Base-by-base conservation (phyloP, 2,888 invertebrate species). In the Sminthurides aquaticus region DNA sequence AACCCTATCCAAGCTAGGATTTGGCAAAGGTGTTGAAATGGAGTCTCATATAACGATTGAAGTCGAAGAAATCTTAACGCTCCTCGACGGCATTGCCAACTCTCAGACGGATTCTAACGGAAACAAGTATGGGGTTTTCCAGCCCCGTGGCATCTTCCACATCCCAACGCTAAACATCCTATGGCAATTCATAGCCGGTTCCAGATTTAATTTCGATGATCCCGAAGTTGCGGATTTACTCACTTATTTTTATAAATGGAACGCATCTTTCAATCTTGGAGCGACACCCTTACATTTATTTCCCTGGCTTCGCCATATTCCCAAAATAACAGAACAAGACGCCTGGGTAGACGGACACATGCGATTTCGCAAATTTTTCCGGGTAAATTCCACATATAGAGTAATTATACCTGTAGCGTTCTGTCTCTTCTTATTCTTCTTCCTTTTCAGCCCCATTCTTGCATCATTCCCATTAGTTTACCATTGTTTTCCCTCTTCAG, bases 131-230 rank as follows among this genome's bases (percentile, higher is more conserved):
- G 27, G 48, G 8, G 29, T 54, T 5, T 61, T 61, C 54, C 27
- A 54, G n/a, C 61, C 61, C n/a, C 60, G 34, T 48, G 58, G 64
- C 0, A 52, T 64, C 43, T 65, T 65, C 27, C 61, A 65, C 56
- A 3, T 57, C 15, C 65, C 65, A 3, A 65, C 61, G 3, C 27
- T 61, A 1, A 65, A 65, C 27, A 60, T 65, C 29, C 28, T 65
- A 2, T 65, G 65, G 65, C 57, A 57, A 3, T 22, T 65, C 1
- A 57, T 65, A 8, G 65, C 65, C 2, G 57, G 60, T 2, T 24
- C 57, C 2, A 24, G 57, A 1, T 61, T 65, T 20, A 25, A 26
- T 15, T 24, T 56, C 5, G 57, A 61, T 22, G 65, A 65, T 48
- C 49, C 55, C 1, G 15, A 52, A 26, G 8, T 65, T 3, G 25